phyloP scores from a whole-genome alignment of 2,888 invertebrate species.

The Cheilosia impressa region DNA sequence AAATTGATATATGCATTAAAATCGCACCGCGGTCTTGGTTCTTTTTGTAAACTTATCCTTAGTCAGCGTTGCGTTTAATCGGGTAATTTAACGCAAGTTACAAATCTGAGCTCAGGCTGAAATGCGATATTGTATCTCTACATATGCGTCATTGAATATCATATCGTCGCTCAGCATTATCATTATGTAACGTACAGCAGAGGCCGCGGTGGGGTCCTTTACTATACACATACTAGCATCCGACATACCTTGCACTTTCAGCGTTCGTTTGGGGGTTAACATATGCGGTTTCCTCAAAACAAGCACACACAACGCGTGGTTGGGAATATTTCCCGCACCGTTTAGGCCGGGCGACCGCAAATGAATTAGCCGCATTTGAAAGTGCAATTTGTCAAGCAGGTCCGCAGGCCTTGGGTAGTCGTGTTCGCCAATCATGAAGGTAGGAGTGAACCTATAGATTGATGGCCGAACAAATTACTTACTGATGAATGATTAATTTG shows the following conservation, averaged over 20 bases:
- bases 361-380: constrained; percentile 50
- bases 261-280: background rate
- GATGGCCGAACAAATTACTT: constrained; percentile 14
- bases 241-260: background rate
- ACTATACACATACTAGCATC: too few relatives aligned
- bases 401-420: constrained; percentile 7
- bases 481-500: constrained; percentile 33
- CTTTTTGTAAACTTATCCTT: background rate
- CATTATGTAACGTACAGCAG: background rate
- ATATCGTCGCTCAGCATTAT: background rate
- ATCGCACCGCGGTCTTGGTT: constrained; percentile 19
- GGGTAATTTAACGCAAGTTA: constrained; percentile 49
- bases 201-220: constrained; percentile 4
- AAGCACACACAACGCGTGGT: constrained; percentile 1
- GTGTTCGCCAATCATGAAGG: background rate
- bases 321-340: background rate
- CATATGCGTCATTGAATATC: constrained; percentile 54
- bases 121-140: constrained; percentile 32
- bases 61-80: constrained; percentile 52
- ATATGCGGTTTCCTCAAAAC: constrained; percentile 13
- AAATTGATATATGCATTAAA: background rate
- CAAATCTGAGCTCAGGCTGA: constrained; percentile 19
- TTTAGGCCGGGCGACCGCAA: constrained; percentile 30
- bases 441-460: background rate
- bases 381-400: constrained; percentile 30